Evolutionary conservation across 2,113 vertebrate genomes (phyloP), one percentile per base, ranked within the genome.

Genomic region (Toxotes chatareus): DNA sequence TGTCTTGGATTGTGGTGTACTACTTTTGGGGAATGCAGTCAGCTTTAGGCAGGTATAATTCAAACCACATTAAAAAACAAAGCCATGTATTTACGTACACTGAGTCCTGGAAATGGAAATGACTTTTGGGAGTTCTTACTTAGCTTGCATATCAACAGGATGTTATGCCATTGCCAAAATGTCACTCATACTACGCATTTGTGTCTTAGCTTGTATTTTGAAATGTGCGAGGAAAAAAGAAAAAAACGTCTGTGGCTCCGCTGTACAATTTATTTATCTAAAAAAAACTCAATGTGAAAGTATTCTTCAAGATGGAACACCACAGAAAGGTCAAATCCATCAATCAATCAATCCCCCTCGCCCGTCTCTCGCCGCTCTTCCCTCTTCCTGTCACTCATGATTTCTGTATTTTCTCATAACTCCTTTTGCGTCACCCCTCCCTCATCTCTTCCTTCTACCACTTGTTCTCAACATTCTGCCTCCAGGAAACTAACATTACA

Each of bases 401-500:
- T 80, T 75, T 49, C 71, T 63, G 64, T 53, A 62, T 80, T 68
- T 80, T 56, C 66, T 76, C 31, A 7, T 67, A 36, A 47, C 62
- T 73, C 44, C 42, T 49, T 74, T 66, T 27, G n/a, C n/a, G 0
- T 83, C 65, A 68, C 78, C n/a, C 38, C 49, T 76, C 80, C 70
- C 34, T 73, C 55, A 49, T 62, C 44, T 66, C 8, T 71, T 80
- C 49, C 46, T 32, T 76, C 68, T 55, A 19, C 56, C 2, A 12
- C 73, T 73, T 67, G 67, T 59, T 90, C 47, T 60, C 40, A 74
- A 85, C 62, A 84, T 66, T 83, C 34, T 65, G 89, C 89, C 87
- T 86, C 13, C 42, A 73, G 82, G 76, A 85, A 80, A 74, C 64
- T 70, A 77, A 68, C 76, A 88, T 86, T 88, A 91, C 67, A 83